Conservation (phyloP, 2,113 vertebrate genomes). For the Rutilus rutilus region DNA sequence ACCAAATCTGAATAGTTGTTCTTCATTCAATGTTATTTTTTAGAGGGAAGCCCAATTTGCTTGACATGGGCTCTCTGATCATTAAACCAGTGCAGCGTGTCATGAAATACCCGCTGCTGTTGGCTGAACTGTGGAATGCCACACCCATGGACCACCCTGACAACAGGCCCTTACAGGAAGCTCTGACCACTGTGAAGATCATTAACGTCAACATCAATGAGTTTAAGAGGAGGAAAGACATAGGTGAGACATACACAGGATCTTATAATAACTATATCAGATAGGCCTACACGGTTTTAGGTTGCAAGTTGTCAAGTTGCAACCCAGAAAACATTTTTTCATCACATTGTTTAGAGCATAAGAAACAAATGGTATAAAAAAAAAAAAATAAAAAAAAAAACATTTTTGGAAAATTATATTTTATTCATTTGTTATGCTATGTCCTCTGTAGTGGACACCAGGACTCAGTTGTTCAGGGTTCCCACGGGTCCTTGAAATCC, state of each 20-base stretch:
- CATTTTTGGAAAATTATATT: too few relatives aligned
- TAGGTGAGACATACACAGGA: slow-evolving; percentile 77
- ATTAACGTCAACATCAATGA: slow-evolving; percentile 95
- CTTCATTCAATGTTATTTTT: neutral
- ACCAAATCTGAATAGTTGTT: neutral
- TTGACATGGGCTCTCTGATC: slow-evolving; percentile 93
- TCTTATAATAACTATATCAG: neutral
- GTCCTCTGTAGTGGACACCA: too few relatives aligned
- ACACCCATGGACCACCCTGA: slow-evolving; percentile 91
- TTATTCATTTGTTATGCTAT: too few relatives aligned
- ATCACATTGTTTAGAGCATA: too few relatives aligned
- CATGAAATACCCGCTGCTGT: slow-evolving; percentile 94
- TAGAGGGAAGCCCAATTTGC: slow-evolving; percentile 89
- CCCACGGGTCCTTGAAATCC: too few relatives aligned
- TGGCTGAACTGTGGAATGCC: slow-evolving; percentile 87
- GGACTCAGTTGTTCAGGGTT: too few relatives aligned
- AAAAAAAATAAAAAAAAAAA: too few relatives aligned
- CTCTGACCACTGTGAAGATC: slow-evolving; percentile 81
- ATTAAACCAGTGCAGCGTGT: slow-evolving; percentile 96
- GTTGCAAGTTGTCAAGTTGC: too few relatives aligned
- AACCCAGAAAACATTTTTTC: too few relatives aligned
- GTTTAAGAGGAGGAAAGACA: slow-evolving; percentile 92
- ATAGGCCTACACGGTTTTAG: too few relatives aligned
- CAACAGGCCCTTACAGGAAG: slow-evolving; percentile 78
- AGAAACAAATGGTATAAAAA: too few relatives aligned